Percentiles rank a stretch among this genome's conserved stretches.
phyloP scores from a whole-genome alignment of 2,113 vertebrate genomes.

The Aythya baeri region DNA sequence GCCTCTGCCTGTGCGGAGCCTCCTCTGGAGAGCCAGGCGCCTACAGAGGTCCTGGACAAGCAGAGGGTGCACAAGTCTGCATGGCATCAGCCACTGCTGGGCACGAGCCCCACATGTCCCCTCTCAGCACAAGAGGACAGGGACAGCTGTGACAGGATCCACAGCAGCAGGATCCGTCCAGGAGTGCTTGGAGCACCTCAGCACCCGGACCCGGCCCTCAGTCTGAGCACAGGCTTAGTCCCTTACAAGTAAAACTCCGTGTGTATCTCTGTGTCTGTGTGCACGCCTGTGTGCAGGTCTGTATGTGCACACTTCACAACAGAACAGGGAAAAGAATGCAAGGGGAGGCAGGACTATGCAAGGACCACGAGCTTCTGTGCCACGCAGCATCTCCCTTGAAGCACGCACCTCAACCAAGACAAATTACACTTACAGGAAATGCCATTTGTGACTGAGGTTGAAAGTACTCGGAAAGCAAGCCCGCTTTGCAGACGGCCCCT shows the following conservation, averaged over 20 bases:
- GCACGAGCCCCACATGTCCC: no score
- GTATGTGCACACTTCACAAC: rapidly evolving
- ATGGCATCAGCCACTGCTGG: no score
- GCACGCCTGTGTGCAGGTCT: not conserved
- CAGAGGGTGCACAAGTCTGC: no score
- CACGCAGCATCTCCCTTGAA: not conserved
- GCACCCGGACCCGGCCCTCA: not conserved
- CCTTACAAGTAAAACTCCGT: not conserved
- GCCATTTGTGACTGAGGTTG: not conserved
- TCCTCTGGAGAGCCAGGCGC: no score
- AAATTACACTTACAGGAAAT: not conserved
- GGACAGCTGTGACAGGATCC: no score
- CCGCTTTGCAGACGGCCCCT: not conserved
- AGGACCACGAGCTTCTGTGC: not conserved
- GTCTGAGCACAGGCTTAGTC: not conserved
- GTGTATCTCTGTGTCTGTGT: no score
- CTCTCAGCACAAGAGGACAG: no score
- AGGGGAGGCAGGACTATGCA: rapidly evolving
- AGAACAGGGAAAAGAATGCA: not conserved
- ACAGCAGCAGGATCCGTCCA: no score
- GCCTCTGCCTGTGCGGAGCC: no score
- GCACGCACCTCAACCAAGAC: no score
- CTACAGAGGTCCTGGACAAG: no score
- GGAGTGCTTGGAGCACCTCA: no score
- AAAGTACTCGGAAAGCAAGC: not conserved